Conservation (phyloP, 2,113 vertebrate genomes). For the Nothobranchius furzeri region DNA sequence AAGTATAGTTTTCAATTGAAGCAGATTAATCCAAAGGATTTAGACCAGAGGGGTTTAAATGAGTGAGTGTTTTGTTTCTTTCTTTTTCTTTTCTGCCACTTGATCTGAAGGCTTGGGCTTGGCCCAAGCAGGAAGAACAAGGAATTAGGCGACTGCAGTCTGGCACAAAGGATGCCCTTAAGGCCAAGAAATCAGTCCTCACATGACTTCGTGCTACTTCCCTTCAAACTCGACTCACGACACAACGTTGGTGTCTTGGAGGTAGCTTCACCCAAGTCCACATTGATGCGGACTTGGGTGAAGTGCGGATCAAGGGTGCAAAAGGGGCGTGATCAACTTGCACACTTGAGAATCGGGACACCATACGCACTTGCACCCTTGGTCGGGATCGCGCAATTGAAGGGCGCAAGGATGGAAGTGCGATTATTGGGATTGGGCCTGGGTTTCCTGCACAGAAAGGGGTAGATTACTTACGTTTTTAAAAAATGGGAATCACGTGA, state of each 20-base stretch:
- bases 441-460: too few species aligned
- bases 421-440: too few species aligned
- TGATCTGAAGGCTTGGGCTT: neutral
- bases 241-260: slow-evolving; percentile 17
- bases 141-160: slow-evolving; percentile 13
- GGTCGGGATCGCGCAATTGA: too few species aligned
- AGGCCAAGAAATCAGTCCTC: slow-evolving; percentile 48
- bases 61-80: slow-evolving; percentile 7
- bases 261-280: too few species aligned
- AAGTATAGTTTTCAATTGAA: too few species aligned
- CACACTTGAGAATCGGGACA: too few species aligned
- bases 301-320: too few species aligned
- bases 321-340: too few species aligned
- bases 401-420: too few species aligned
- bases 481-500: too few species aligned
- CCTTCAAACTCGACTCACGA: slow-evolving; percentile 34
- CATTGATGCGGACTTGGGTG: slow-evolving; percentile 1
- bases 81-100: slow-evolving; percentile 14
- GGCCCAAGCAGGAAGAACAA: slow-evolving; percentile 28
- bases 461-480: too few species aligned
- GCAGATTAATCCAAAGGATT: neutral
- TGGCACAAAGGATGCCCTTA: slow-evolving; percentile 38
- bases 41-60: slow-evolving; percentile 21
- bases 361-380: too few species aligned
- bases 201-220: slow-evolving; percentile 8